Base-by-base conservation (phyloP, 2,113 vertebrate genomes). In the Pagrus major region DNA sequence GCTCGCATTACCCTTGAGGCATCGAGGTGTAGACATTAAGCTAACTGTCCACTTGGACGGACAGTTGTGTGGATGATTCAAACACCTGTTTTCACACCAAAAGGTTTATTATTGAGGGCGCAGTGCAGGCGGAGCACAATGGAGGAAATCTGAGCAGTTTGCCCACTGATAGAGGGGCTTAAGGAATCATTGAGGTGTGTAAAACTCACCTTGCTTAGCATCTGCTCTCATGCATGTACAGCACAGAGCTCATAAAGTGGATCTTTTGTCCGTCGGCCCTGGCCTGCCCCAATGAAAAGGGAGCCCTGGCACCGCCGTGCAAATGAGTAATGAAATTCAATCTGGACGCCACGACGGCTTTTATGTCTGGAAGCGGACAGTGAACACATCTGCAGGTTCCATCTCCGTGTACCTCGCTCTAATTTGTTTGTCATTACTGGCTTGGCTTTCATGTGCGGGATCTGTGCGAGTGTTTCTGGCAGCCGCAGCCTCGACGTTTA, bases 391-490 rank as follows among this genome's bases (percentile, higher is more conserved):
- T 89, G 83, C 78, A 87, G 85, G 80, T 80, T 85, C 88, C 72
- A 86, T 88, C 81, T 86, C 78, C 1, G 14, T 51, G 47, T 42
- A 65, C 77, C 66, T 25, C 6, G 15, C 58, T 49, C 58, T 76
- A 42, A 86, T 93, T 88, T 89, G 86, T 93, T 90, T 89, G 85
- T 90, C 85, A 81, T 85, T 76, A 85, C 71, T 33, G 74, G 68
- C 75, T 85, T 79, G 80, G 83, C 80, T 89, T 86, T 86, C 85
- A 85, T 88, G 73, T 60, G 70, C 16, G 37, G 37, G 54, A 51
- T 74, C 23, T 27, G 76, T 60, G 74, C 33, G 4, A 80, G 78
- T 66, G 83, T 84, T 85, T 77, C 65, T 85, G 80, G 83, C 79
- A 86, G 83, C 75, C 35, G 0, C 29, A 18, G 71, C 74, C 51